Evolutionary conservation across 2,797 vertebrate species (phyloP).

Genomic region (Aeoliscus strigatus): DNA sequence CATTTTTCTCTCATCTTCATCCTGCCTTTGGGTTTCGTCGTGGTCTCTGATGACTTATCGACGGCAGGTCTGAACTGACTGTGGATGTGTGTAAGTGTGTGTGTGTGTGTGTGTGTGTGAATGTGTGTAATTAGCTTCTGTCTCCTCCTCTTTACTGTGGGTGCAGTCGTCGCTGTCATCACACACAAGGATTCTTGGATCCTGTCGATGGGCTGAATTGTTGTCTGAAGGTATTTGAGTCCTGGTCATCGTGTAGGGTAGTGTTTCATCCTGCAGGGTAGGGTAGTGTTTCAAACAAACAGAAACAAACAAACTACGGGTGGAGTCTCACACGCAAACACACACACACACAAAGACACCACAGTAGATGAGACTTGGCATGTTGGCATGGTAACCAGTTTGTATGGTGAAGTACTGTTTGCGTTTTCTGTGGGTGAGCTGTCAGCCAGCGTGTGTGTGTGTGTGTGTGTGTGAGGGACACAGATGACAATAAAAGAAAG

Average conservation of each 20-base stretch:
- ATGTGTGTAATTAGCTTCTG: slow-evolving; percentile 8
- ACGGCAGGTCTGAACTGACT: slow-evolving; percentile 31
- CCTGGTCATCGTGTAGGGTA: too few species aligned
- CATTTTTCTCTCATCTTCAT: slow-evolving; percentile 46
- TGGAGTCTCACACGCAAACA: not conserved
- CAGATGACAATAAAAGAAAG: slow-evolving; percentile 7
- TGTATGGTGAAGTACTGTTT: slow-evolving; percentile 1
- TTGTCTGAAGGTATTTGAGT: too few species aligned
- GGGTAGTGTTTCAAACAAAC: too few species aligned
- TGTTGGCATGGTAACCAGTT: slow-evolving; percentile 46
- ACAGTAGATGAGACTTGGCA: slow-evolving; percentile 19
- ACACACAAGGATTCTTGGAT: too few species aligned
- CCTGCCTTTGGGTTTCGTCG: slow-evolving; percentile 35
- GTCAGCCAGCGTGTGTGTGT: slow-evolving; percentile 10
- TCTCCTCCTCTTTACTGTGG: too few species aligned
- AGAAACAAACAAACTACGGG: too few species aligned
- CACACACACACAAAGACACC: slow-evolving; percentile 3
- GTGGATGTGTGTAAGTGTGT: slow-evolving; percentile 25
- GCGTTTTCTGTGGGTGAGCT: too few species aligned
- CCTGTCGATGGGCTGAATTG: too few species aligned
- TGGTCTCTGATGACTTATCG: slow-evolving; percentile 44
- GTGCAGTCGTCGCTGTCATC: too few species aligned
- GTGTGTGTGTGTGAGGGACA: not conserved
- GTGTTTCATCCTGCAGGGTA: too few species aligned
- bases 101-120: not conserved